Evolutionary conservation across 2,113 vertebrate genomes (phyloP).

Genomic region (Odontophorus gujanensis): DNA sequence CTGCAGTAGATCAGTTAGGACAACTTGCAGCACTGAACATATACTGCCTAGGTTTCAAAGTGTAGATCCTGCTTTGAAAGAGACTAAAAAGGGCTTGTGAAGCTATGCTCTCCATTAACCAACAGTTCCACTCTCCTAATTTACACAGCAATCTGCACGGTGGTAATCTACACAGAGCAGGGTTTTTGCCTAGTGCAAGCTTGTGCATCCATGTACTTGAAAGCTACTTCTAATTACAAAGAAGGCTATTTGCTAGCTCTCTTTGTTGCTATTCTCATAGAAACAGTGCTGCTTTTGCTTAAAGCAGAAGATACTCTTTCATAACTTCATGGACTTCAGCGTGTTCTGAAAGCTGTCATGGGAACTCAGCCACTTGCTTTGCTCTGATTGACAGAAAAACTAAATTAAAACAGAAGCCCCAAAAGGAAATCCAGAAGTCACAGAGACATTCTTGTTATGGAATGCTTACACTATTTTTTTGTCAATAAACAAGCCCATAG

Average conservation of each 20-base stretch:
- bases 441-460: not conserved
- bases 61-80: not conserved
- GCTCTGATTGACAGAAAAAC: not conserved
- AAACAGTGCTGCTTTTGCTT: not conserved
- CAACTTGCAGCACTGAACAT: not conserved
- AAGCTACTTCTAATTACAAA: not conserved
- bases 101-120: not conserved
- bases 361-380: not conserved
- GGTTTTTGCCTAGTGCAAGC: not conserved
- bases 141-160: not conserved
- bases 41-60: not conserved
- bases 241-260: not conserved
- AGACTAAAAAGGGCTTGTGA: not conserved
- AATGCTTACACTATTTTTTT: not conserved
- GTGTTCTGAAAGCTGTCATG: not conserved
- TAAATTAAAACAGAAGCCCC: not conserved
- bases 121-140: not conserved
- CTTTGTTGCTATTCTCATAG: not conserved
- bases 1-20: not conserved
- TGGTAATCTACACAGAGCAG: not conserved
- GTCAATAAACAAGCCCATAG: not conserved
- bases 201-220: not conserved
- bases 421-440: not conserved
- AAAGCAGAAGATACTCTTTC: not conserved
- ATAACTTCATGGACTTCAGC: not conserved